Evolutionary conservation across 2,113 vertebrate genomes (phyloP).

Genomic region (Apodemus speciosus): DNA sequence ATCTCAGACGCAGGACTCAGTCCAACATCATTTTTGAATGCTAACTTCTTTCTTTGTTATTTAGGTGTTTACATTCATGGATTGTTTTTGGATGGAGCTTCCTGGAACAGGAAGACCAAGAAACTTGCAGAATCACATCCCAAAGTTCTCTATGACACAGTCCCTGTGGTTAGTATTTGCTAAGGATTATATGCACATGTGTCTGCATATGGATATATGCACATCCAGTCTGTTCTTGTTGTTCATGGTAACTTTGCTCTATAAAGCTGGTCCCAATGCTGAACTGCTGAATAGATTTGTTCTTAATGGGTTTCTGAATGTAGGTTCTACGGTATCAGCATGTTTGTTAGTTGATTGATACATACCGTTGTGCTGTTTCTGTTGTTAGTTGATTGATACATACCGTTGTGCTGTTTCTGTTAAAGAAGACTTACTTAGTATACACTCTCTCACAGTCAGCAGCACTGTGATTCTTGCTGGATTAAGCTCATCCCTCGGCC

Average conservation of each 20-base stretch:
- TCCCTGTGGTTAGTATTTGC: slow-evolving; percentile 90
- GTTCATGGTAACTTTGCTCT: not conserved
- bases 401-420: not conserved
- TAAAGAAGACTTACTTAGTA: not conserved
- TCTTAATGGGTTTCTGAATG: not conserved
- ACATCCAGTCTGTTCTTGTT: not conserved
- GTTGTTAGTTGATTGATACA: not conserved
- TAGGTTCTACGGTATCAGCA: not conserved
- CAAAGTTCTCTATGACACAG: slow-evolving; percentile 91
- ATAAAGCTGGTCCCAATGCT: not conserved
- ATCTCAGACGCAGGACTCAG: not conserved
- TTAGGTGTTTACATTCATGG: slow-evolving; percentile 91
- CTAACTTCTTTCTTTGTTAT: slow-evolving; percentile 44
- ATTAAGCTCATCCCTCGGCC: too few relatives aligned
- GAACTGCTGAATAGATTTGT: not conserved
- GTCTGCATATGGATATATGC: not conserved
- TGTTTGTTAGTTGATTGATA: not conserved
- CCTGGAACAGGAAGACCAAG: slow-evolving; percentile 91
- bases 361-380: not conserved
- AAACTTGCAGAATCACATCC: slow-evolving; percentile 91
- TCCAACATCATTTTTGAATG: not conserved
- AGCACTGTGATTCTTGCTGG: not conserved
- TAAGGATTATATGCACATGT: not conserved
- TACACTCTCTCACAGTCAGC: not conserved
- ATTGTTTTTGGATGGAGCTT: slow-evolving; percentile 92